Percentiles rank a stretch among this genome's conserved stretches.
Conservation (phyloP, 2,888 invertebrate genomes). For the Argyra leucocephala region DNA sequence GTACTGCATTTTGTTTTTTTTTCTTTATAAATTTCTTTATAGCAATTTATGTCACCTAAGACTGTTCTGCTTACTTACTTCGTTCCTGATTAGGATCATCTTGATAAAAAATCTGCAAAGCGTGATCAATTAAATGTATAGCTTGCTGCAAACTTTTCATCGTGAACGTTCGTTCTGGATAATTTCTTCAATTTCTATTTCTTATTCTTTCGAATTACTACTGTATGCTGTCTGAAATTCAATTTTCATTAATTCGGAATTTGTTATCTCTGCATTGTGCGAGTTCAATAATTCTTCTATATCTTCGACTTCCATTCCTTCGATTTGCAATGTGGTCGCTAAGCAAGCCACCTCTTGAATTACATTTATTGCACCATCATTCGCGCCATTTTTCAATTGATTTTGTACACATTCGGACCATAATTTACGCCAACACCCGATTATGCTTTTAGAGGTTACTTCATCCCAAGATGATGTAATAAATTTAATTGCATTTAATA, state of each 20-base stretch:
- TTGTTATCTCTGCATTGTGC: constrained; percentile 7
- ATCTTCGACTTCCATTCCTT: constrained; percentile 7
- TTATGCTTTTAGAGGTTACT: neutral
- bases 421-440: neutral
- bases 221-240: constrained; percentile 6
- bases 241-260: constrained; percentile 9
- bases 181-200: neutral
- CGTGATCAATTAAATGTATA: constrained; percentile 3
- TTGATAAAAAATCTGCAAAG: constrained; percentile 9
- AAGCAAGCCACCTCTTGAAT: constrained; percentile 7
- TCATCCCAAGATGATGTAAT: neutral
- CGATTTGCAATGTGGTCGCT: neutral
- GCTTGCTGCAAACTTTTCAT: constrained; percentile 6
- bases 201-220: constrained; percentile 8
- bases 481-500: neutral
- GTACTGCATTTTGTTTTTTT: neutral
- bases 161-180: constrained; percentile 1
- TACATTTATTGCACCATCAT: constrained; percentile 5
- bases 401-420: constrained; percentile 9
- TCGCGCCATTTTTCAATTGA: neutral
- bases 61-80: constrained; percentile 2
- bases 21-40: constrained; percentile 3
- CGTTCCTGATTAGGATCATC: constrained; percentile 10
- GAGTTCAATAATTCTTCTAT: constrained; percentile 7
- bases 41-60: constrained; percentile 6